Evolutionary conservation across 2,797 vertebrate species (phyloP).

Genomic region (Mus caroli): DNA sequence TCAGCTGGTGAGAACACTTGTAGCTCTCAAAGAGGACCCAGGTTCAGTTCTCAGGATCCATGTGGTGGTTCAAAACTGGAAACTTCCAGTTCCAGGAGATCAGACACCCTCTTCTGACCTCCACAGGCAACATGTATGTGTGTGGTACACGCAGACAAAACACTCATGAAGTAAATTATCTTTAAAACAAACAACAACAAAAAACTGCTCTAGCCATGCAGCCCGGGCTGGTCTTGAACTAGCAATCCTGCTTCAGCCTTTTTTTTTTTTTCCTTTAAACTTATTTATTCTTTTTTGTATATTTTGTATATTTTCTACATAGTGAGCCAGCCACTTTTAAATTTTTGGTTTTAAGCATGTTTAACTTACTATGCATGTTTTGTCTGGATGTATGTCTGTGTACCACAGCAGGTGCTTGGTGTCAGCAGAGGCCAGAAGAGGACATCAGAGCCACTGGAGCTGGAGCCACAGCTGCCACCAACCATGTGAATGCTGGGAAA

Average conservation of each 20-base stretch:
- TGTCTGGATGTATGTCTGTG: neutral
- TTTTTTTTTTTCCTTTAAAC: neutral
- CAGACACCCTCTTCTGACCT: neutral
- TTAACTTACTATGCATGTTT: neutral
- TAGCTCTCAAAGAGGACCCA: neutral
- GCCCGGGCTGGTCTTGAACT: neutral
- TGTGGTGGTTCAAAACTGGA: neutral
- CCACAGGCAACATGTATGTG: neutral
- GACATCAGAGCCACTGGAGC: neutral
- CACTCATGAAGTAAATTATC: neutral
- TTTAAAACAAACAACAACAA: neutral
- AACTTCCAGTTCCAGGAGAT: neutral
- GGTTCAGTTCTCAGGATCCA: neutral
- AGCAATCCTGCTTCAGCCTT: neutral
- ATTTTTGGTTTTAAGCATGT: too few species aligned
- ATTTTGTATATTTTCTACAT: neutral
- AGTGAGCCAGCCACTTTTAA: neutral
- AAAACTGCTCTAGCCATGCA: neutral
- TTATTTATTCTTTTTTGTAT: neutral
- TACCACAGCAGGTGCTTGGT: neutral
- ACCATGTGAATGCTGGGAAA: neutral
- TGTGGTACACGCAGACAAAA: neutral
- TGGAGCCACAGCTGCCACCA: neutral
- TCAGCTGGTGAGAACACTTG: neutral
- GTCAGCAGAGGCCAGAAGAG: neutral